Base-by-base conservation (phyloP, 2,797 vertebrate species). In the Alauda arvensis region DNA sequence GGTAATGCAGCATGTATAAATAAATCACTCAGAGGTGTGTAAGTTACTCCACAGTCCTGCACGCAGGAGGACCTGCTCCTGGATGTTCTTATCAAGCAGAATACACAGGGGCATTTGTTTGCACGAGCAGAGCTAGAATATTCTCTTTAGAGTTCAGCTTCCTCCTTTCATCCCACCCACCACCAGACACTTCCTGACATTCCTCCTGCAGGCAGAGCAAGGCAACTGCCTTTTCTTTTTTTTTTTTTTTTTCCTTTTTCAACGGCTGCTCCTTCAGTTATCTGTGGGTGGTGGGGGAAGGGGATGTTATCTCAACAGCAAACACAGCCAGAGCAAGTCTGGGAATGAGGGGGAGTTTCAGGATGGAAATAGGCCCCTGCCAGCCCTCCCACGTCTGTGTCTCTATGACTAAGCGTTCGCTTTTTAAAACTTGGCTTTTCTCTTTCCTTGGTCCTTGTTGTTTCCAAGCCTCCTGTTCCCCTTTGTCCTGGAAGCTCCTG, bases 301-400 rank as follows among this genome's bases (percentile, higher is more conserved):
- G 79, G 85, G 87, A 80, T 48, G 63, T 92, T 85, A 93, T 89
- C 88, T 93, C 93, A 90, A 68, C 66, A 83, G 84, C 79, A 92
- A 91, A 90, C 85, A 85, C 85, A 88, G 60, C 83, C 77, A 81
- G 68, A 85, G 77, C 45, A 83, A 87, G 88, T 59, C 91, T 92
- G 91, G 84, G 89, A 88, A 56, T 78, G 76, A 88, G 87, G 88
- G 82, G 85, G 94, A 93, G 90, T 88, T 92, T 83, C 67, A 53
- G 90, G 82, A 91, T 85, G 91, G 91, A 96, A 96, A 95, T 91
- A 96, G 95, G 94, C 89, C 92, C 92, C 94, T 88, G 86, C 79
- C 86, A 91, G 88, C 84, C 52, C 91, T 93, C 59, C 88, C 57
- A 52, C 20, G 1, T 85, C 75, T 59, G 31, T 51, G 60, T 46